Evolutionary conservation across 2,113 vertebrate genomes (phyloP), one percentile per base, ranked within the genome.

Genomic region (Lepus americanus): DNA sequence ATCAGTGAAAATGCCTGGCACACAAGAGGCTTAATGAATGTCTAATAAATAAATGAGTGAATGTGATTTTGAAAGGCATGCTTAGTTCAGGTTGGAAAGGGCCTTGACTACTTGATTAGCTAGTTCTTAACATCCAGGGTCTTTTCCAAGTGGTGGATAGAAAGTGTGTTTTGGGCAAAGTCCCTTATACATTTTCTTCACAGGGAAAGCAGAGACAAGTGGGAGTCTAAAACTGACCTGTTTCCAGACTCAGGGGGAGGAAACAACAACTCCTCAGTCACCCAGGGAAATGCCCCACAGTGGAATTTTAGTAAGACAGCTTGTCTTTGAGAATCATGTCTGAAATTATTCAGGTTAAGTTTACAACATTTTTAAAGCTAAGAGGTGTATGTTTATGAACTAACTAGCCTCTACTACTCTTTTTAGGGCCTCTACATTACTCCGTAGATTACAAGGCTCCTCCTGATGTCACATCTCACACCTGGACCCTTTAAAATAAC

Each of bases 21-120:
- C 31, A 63, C 16, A 70, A 95, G 53, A 81, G 72, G 95, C 53
- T 94, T 91, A 67, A 90, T 77, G 85, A 90, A 95, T 92, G 72
- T 76, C 61, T 90, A 61, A 36, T 51, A 53, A 95, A 79, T 84
- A 25, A 90, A 49, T 80, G 49, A 85, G 74, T 69, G 44, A 79
- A 79, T 87, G 27, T 90, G 27, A 83, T 44, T 94, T 64, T 51
- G 61, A 87, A 89, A 76, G 33, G 61, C 49, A 92, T 27, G 49
- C 19, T 94, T 84, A 80, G 59, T 55, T 94, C 66, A 70, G 8
- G 25, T 55, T 80, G 66, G 49, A 94, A 87, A 83, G 31, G 59
- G 29, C 22, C n/a, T 90, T 61, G 39, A 80, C 51, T 88, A 69
- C 25, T 72, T 29, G 84, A 80, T 76, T 76, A 84, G n/a, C 55